These are phyloP conservation scores for Molossus molossus DNA, from an alignment of 2,797 vertebrate genomes.

Conservation along the genomic window DNA sequence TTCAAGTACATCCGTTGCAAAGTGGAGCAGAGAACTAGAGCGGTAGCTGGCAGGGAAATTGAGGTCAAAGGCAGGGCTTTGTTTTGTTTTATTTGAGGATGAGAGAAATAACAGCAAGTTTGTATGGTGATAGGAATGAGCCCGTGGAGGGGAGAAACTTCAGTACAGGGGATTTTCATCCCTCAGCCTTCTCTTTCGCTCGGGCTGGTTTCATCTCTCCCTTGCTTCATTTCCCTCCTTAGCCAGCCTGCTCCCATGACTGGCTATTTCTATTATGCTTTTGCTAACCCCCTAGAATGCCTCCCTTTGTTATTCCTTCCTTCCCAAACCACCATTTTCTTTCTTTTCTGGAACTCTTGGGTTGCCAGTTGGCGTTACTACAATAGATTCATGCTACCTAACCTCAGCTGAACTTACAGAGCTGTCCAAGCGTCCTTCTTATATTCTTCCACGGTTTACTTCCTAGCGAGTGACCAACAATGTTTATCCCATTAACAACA, in stretches of 20 bases:
- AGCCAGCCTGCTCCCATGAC: neutral
- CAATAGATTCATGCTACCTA: neutral
- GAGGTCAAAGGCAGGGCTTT: neutral
- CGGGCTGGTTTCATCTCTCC: neutral
- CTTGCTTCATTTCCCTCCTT: neutral
- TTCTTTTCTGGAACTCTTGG: neutral
- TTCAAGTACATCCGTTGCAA: neutral
- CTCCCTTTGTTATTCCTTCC: neutral
- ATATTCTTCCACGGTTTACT: neutral
- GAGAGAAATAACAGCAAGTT: neutral
- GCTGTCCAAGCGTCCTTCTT: slow-evolving; percentile 20
- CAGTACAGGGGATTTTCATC: neutral
- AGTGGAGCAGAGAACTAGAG: slow-evolving; percentile 43
- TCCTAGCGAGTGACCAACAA: slow-evolving; percentile 62
- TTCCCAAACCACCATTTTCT: slow-evolving; percentile 40
- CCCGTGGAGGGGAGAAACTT: neutral
- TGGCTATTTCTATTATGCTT: neutral
- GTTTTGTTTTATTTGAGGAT: slow-evolving; percentile 15
- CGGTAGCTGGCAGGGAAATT: neutral
- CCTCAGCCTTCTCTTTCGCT: neutral
- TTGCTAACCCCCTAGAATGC: neutral
- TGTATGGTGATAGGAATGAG: neutral
- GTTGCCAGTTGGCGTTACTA: slow-evolving; percentile 63
- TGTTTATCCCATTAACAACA: neutral
- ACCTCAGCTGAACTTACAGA: slow-evolving; percentile 49